Evolutionary conservation across 2,113 vertebrate genomes (phyloP), one percentile per base, ranked within the genome.

Genomic region (Girardinichthys multiradiatus): DNA sequence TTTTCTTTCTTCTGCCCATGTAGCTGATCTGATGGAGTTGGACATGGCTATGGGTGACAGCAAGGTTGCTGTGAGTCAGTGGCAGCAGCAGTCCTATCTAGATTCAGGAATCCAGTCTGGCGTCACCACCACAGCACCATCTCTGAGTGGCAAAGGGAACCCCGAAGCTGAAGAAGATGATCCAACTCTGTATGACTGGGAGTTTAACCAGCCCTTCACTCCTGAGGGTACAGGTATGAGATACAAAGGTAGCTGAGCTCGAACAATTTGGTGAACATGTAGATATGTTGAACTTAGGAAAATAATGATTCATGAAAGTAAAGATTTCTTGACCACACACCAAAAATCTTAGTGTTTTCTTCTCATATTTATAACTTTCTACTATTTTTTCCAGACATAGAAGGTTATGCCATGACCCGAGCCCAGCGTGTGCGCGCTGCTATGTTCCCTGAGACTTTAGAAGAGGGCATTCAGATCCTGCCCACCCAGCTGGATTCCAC

Each of bases 31-130:
- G 91, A 99, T 99, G 98, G 98, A 99, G 92, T 80, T 99, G 91
- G 98, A 99, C 91, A 98, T 99, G 98, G 97, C 96, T 45, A 97
- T 99, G 96, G 98, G 99, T 27, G 98, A 99, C 89, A 95, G 97
- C 72, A 99, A 99, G 91, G 96, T 94, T 61, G 97, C 97, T 29
- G 98, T 99, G 33, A 98, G 96, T 84, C 97, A 99, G 28, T 99
- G 98, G 98, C 98, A 99, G 91, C 97, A 99, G 58, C 98, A 99
- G 65, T 98, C 97, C 0, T 99, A 99, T 84, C 92, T 99, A 92
- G 98, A 99, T 87, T 99, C 98, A 82, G 98, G 98, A 28, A 99
- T 99, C 87, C 98, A 99, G 87, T 99, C 98, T 4, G 98, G 98
- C n/a, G 97, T 98, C 84, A 99, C 97, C 15, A 99, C 98, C 87